Percentiles rank a stretch among this genome's conserved stretches.
These are phyloP conservation scores for Myotis pilosus DNA, from an alignment of 2,797 vertebrate species.

Conservation along the genomic window DNA sequence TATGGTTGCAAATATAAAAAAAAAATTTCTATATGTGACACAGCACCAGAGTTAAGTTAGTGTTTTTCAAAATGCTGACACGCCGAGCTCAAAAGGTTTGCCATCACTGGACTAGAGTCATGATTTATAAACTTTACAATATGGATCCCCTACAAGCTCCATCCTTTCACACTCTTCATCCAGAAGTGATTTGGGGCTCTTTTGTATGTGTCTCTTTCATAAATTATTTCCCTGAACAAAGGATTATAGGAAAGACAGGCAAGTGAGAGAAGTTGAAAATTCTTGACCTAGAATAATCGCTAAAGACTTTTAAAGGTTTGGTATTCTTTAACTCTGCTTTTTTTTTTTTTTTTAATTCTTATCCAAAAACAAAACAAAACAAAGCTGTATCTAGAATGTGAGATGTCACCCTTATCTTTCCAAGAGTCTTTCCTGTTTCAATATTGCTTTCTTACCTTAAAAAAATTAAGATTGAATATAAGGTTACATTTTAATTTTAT, in stretches of 20 bases:
- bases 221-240: neutral
- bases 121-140: neutral
- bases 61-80: too few species aligned
- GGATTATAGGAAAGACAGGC: neutral
- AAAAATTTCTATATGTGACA: too few species aligned
- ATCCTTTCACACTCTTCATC: neutral
- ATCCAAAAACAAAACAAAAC: neutral
- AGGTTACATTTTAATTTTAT: constrained; percentile 67
- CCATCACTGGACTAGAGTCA: neutral
- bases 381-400: constrained; percentile 14
- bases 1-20: too few species aligned
- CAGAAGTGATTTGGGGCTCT: neutral
- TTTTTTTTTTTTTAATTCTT: neutral
- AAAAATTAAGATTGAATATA: constrained; percentile 20
- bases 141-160: too few species aligned
- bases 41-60: too few species aligned
- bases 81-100: too few species aligned
- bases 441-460: neutral
- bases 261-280: neutral
- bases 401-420: constrained; percentile 19
- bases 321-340: neutral
- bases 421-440: constrained; percentile 37
- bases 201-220: neutral
- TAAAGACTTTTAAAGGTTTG: neutral
- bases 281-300: neutral